Base-by-base conservation (phyloP, 1,140 invertebrate species). In the Pectinophora gossypiella region DNA sequence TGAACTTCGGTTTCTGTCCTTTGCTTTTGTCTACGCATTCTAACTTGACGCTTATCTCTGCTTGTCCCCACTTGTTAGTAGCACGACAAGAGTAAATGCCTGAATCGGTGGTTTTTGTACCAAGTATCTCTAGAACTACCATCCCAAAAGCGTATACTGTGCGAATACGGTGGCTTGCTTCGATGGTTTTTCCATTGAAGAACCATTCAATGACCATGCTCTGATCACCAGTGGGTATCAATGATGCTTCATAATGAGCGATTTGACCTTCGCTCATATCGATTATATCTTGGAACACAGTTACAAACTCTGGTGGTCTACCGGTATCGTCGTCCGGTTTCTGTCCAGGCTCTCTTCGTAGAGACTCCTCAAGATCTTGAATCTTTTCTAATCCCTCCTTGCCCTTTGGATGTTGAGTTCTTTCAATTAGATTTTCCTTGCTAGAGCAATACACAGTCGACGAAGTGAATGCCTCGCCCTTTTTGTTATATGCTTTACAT, bases 171-270 rank as follows among this genome's bases (percentile, higher is more conserved):
- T 96, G 95, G 85, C 95, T 96, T 18, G 96, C 95, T 86, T 96
- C 94, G 43, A 98, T 90, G 0, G 92, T 72, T 79, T 98, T 94
- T 23, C 94, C 95, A 81, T 99, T 97, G 69, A 95, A 98, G 89
- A 98, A 98, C 98, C 98, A 99, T 89, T 99, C 97, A 19, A 99
- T 96, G 19, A 94, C 92, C 97, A 99, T 99, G 19, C 94, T 96
- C 74, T 98, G 96, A 81, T 99, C 97, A 18, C 97, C 97, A 46
- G 96, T 94, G 9, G 97, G 97, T 38, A 96, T 94, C 0, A 99
- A 89, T 32, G 95, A 96, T 12, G 96, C 97, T 87, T 99, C 97
- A 76, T 98, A 98, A 73, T 97, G 96, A 67, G 96, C 96, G 63
- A 97, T 94, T 85, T 97, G 95, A 35, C 96, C 95, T 89, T 97